Evolutionary conservation across 2,888 invertebrate species (phyloP).

Genomic region (Chymomyza amoena): DNA sequence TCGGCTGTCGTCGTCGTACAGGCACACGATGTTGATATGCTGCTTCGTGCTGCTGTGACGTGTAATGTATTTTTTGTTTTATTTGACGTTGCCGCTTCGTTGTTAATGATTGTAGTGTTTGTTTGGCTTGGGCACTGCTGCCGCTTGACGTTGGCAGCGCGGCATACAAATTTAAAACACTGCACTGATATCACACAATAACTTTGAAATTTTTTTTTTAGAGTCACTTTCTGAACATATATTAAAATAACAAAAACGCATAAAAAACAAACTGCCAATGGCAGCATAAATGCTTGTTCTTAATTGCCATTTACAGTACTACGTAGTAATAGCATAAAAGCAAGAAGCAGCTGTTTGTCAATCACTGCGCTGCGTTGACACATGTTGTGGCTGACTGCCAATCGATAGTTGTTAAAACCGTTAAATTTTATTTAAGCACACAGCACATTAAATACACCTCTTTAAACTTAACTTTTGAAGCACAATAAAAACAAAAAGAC

Average conservation of each 20-base stretch:
- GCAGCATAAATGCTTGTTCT: neutral
- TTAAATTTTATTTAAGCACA: no score
- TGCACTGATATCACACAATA: neutral
- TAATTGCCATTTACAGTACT: slow-evolving; percentile 28
- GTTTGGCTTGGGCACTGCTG: neutral
- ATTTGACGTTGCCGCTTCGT: slow-evolving; percentile 18
- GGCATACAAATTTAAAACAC: neutral
- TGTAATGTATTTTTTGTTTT: slow-evolving; percentile 33
- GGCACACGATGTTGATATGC: slow-evolving; percentile 34
- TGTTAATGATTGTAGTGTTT: neutral
- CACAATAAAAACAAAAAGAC: no score
- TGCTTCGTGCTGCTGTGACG: slow-evolving; percentile 54
- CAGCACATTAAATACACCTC: no score
- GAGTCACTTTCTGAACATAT: no score
- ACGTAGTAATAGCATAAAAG: neutral
- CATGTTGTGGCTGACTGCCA: neutral
- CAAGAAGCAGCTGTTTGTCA: slow-evolving; percentile 11
- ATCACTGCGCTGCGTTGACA: slow-evolving; percentile 21
- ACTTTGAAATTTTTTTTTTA: no score
- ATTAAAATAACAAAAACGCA: neutral
- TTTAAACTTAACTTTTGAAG: no score
- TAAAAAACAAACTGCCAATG: no score
- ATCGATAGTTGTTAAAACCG: neutral
- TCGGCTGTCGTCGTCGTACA: no score
- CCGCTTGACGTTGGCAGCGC: neutral